Base-by-base conservation (phyloP, 2,888 invertebrate species). In the Lissocephala sabroskyi region DNA sequence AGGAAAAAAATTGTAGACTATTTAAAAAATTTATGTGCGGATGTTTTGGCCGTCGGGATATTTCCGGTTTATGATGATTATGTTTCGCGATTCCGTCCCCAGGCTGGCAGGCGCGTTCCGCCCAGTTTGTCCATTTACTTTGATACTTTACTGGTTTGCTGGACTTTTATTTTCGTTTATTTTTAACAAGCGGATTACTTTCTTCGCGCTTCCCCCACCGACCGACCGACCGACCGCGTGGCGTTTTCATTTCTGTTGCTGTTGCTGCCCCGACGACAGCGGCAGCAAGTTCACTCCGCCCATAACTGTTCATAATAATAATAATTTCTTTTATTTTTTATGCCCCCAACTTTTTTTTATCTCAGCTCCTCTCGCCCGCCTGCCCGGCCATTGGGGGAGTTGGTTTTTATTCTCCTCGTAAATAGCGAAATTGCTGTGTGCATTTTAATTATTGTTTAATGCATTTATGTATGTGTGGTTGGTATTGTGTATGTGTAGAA, bases 61-160 rank as follows among this genome's bases (percentile, higher is more conserved):
- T 75, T 76, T 76, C 76, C 76, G 76, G 76, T 76, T 76, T 76
- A 77, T 77, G 77, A 77, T 76, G 77, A 76, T 76, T 77, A 77
- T 77, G 73, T 73, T 70, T 73, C 19, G 35, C 42, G 29, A 10
- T 33, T 18, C 6, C 19, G 32, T 23, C 14, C 7, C n/a, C 23
- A 23, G 2, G 7, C 19, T n/a, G 19, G 7, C 13, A 6, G n/a
- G n/a, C 23, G 4, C 3, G 23, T 23, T 3, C 7, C 7, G 23
- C 23, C 23, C 3, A 7, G 4, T 23, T 7, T 23, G 23, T 3
- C 23, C 23, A 23, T 23, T 23, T 23, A 23, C 23, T 23, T 23
- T 23, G 23, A 23, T 23, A 23, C 35, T 35, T 35, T 35, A 14
- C 13, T 16, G 13, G 35, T 16, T 16, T 6, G n/a, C 17, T 14